Base-by-base conservation (phyloP, 2,113 vertebrate species). In the Lophura nycthemera region DNA sequence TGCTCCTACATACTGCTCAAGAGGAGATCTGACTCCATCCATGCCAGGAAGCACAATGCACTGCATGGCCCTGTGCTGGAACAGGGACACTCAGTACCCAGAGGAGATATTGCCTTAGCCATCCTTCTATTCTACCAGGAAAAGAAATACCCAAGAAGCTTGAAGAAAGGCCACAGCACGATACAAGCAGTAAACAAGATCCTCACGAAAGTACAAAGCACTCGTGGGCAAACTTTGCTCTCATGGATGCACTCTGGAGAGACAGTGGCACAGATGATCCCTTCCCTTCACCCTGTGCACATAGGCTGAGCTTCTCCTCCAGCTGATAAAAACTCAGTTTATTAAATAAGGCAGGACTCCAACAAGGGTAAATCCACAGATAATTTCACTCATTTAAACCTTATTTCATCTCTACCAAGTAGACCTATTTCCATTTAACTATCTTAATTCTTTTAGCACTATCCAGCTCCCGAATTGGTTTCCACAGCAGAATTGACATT, bases 361-460 rank as follows among this genome's bases (percentile, higher is more conserved):
- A 92, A 90, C 63, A 93, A 86, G 78, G 72, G 86, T 86, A 83
- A 57, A 96, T 86, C 88, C 93, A 85, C 83, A 82, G 90, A 89
- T 89, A 91, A 96, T 95, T 91, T 92, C 80, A 56, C 91, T 96
- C 92, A 94, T 93, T 95, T 95, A 96, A 85, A 83, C 67, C 84
- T 71, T 81, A 74, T 93, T 97, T 96, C 94, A 96, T 93, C 93
- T 96, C 95, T 61, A 92, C 92, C 93, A 90, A 91, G 66, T 91
- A 73, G 95, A 92, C 87, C 95, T 94, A 81, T 81, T 94, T 95
- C 94, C 92, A 94, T 77, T 96, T 95, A 97, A 93, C 78, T 86
- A 32, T 80, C 86, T 96, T 92, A 96, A 96, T 97, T 97, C 95
- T 95, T 96, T 96, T 73, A 95, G 90, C 72, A 60, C 88, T 88